A percentile compares a stretch with the other conserved stretches of the same genome.
These are phyloP conservation scores for Hyposoter didymator DNA, from an alignment of 2,888 invertebrate species.

Conservation along the genomic window DNA sequence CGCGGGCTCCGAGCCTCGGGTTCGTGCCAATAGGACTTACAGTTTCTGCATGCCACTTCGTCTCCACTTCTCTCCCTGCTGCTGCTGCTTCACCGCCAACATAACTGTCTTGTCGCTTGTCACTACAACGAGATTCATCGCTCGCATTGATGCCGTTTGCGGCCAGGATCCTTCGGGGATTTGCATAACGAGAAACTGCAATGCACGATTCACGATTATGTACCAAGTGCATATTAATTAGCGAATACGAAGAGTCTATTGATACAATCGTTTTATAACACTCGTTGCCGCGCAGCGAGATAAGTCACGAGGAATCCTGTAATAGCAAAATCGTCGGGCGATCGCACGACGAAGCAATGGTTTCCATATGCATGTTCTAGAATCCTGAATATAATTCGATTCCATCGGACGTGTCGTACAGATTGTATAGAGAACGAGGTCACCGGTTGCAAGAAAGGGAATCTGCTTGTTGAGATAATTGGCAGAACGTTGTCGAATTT, in stretches of 20 bases:
- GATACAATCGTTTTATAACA: neutral
- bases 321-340: neutral
- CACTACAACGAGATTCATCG: neutral
- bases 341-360: neutral
- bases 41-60: neutral
- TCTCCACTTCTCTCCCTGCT: neutral
- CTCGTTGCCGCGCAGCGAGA: neutral
- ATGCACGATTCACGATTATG: neutral
- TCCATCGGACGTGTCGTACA: neutral
- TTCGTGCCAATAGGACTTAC: neutral
- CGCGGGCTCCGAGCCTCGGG: neutral
- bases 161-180: neutral
- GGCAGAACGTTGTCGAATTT: neutral
- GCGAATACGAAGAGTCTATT: neutral
- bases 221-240: neutral
- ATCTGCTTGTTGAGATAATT: neutral
- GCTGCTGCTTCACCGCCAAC: neutral
- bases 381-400: neutral
- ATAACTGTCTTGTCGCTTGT: neutral
- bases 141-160: too few relatives aligned
- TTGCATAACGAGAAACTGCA: constrained; percentile 54
- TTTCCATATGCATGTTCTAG: neutral
- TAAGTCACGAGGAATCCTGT: neutral
- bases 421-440: neutral
- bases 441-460: neutral